Evolutionary conservation across 2,797 vertebrate genomes (phyloP).

Genomic region (Vipera ursinii): DNA sequence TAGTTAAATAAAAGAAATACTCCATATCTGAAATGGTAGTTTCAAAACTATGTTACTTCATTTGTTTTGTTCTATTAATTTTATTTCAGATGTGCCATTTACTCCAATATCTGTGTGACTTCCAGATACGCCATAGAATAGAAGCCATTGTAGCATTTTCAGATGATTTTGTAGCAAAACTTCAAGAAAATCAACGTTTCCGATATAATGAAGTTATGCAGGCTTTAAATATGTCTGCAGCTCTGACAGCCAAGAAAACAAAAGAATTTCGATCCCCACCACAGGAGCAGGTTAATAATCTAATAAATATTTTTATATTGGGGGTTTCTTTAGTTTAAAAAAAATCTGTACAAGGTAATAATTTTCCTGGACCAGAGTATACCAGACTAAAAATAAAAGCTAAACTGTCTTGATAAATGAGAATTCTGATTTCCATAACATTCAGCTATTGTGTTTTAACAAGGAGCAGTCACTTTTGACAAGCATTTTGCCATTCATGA

Average conservation of each 20-base stretch:
- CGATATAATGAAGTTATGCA: slow-evolving; percentile 98
- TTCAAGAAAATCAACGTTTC: slow-evolving; percentile 94
- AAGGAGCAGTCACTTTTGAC: not conserved
- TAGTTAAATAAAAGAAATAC: not conserved
- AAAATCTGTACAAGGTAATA: not conserved
- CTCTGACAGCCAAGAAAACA: slow-evolving; percentile 92
- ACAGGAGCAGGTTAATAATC: slow-evolving; percentile 85
- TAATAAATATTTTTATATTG: not conserved
- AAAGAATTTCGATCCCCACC: slow-evolving; percentile 95
- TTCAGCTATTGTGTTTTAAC: not conserved
- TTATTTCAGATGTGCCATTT: slow-evolving; percentile 88
- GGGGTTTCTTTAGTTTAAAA: not conserved
- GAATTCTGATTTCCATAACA: not conserved
- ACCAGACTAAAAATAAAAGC: not conserved
- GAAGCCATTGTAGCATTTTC: slow-evolving; percentile 96
- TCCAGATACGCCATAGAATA: slow-evolving; percentile 91
- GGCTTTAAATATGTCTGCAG: slow-evolving; percentile 96
- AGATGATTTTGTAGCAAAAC: slow-evolving; percentile 90
- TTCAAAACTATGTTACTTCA: not conserved
- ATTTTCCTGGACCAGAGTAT: not conserved
- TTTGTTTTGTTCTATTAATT: not conserved
- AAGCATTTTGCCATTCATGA: not conserved
- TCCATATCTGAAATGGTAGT: not conserved
- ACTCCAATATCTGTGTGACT: slow-evolving; percentile 93
- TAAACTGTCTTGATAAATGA: not conserved